phyloP scores from a whole-genome alignment of 2,888 invertebrate genomes.

The Mythimna pallens region DNA sequence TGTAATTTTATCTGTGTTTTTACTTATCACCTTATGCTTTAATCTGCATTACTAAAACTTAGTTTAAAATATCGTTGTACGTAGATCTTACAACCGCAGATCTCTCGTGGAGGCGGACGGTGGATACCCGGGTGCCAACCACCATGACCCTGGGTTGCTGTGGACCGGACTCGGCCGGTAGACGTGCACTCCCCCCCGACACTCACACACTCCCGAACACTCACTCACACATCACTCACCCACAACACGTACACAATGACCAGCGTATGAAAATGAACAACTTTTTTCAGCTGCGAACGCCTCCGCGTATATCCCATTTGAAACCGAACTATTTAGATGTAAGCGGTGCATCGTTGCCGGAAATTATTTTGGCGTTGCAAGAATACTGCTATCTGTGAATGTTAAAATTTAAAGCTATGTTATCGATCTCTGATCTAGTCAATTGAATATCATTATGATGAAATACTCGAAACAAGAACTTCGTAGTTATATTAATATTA shows the following conservation, averaged over 20 bases:
- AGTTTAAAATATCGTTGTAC: slow-evolving; percentile 83
- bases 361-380: slow-evolving; percentile 69
- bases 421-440: slow-evolving; percentile 53
- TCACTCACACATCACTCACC: slow-evolving; percentile 27
- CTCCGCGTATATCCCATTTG: slow-evolving; percentile 42
- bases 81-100: slow-evolving; percentile 91
- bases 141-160: slow-evolving; percentile 92
- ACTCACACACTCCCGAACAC: slow-evolving; percentile 35
- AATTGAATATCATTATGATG: slow-evolving; percentile 30
- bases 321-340: slow-evolving; percentile 57
- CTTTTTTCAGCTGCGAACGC: slow-evolving; percentile 45
- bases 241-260: slow-evolving; percentile 39
- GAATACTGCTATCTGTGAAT: slow-evolving; percentile 71
- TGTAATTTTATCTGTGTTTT: background rate
- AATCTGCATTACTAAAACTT: slow-evolving; percentile 52
- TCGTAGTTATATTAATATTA: background rate
- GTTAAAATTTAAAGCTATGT: slow-evolving; percentile 24
- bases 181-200: slow-evolving; percentile 63
- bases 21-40: slow-evolving; percentile 21
- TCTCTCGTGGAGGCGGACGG: slow-evolving; percentile 91
- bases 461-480: background rate
- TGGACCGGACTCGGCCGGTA: slow-evolving; percentile 92
- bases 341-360: slow-evolving; percentile 61
- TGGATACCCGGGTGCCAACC: slow-evolving; percentile 91
- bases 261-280: slow-evolving; percentile 39